Evolutionary conservation across 1,140 invertebrate genomes (phyloP), one percentile per base, ranked within the genome.

Genomic region (Trichonephila clavata): DNA sequence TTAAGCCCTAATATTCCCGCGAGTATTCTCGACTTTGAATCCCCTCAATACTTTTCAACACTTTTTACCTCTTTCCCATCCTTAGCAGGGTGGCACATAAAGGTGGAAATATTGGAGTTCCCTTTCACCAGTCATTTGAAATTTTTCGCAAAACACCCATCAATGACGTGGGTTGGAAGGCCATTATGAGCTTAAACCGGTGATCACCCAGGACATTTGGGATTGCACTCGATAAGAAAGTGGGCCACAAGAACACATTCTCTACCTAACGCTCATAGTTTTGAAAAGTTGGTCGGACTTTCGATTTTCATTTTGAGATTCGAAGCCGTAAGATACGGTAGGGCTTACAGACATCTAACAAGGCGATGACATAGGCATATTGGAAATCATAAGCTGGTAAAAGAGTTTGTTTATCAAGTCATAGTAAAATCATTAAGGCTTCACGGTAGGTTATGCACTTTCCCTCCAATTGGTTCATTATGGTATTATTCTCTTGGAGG

Each of bases 101-200:
- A 92, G 60, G 60, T 81, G 89, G 65, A 90, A 90, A 90, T 90
- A 90, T 80, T 71, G 65, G 59, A 68, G 57, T 59, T 90, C 43
- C 68, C 59, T 90, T 90, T 81, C 61, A 65, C 77, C 43, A 92
- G 60, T 57, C 60, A 65, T 92, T 89, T 50, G 60, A 92, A 92
- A 83, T 84, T 92, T 84, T 84, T 80, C 60, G 60, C 77, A 5
- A 39, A 84, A 80, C 61, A 50, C 50, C 80, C 90, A 63, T 92
- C 90, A 92, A 65, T 84, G 81, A 59, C 21, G 43, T 61, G 60
- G 61, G 57, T 50, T 84, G 77, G 39, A 43, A 84, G 32, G 27
- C 80, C 81, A 84, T 92, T 92, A 92, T 92, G 88, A 92, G 59
- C 80, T 83, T 92, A 83, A 91, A 84, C 27, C 32, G 59, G 87